Evolutionary conservation across 1,140 invertebrate species (phyloP).

Genomic region (Dufourea novaeangliae): DNA sequence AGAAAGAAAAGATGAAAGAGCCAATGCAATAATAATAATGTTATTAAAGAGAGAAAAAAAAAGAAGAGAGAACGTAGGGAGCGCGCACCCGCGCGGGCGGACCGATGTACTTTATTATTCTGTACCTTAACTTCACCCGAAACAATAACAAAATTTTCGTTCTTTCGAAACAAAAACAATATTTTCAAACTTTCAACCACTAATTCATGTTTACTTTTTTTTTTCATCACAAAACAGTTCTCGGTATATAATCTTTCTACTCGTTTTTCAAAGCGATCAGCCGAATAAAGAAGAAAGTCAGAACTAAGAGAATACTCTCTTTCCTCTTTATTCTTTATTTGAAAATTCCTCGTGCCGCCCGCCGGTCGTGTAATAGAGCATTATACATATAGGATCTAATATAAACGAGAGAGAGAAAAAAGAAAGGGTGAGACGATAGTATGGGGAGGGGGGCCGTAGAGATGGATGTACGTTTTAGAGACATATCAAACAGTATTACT

Average conservation of each 20-base stretch:
- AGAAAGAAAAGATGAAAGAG: conserved; percentile 75
- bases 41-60: conserved; percentile 62
- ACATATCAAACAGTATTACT: conserved; percentile 81
- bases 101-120: conserved; percentile 35
- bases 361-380: conserved; percentile 51
- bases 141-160: background rate
- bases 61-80: conserved; percentile 42
- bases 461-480: conserved; percentile 72
- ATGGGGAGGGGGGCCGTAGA: conserved; percentile 34
- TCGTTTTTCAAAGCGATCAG: background rate
- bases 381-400: conserved; percentile 64
- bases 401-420: conserved; percentile 52
- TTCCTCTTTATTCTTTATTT: conserved; percentile 53
- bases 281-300: background rate
- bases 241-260: background rate
- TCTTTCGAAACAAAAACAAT: background rate
- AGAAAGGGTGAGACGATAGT: conserved; percentile 18
- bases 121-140: background rate
- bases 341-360: conserved; percentile 66
- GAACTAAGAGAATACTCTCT: background rate
- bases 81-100: conserved; percentile 39
- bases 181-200: background rate
- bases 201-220: background rate
- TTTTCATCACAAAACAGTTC: background rate
- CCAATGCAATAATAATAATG: conserved; percentile 80